phyloP scores from a whole-genome alignment of 92 coral and sea anemone species.

The Phenganax stokvisi region DNA sequence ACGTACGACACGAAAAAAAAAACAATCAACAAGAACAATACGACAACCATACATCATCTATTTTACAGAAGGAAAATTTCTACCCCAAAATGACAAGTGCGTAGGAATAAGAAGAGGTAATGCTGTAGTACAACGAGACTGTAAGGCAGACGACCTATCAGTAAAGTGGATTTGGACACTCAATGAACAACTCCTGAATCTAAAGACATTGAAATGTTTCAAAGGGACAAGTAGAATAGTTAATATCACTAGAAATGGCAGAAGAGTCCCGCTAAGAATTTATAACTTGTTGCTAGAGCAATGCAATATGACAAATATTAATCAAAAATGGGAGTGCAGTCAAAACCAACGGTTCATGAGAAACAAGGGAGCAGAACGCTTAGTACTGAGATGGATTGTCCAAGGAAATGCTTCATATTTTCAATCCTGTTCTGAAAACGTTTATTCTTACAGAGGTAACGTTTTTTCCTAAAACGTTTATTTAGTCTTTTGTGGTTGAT shows the following conservation, averaged over 20 bases:
- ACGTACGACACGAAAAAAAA: background rate
- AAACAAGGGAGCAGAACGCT: background rate
- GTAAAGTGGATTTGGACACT: constrained; percentile 3
- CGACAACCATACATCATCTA: background rate
- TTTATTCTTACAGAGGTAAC: constrained; percentile 13
- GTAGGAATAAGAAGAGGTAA: background rate
- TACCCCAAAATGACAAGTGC: background rate
- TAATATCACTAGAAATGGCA: background rate
- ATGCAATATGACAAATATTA: background rate
- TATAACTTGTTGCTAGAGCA: background rate
- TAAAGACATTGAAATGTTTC: constrained; percentile 18
- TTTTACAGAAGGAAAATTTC: constrained; percentile 15
- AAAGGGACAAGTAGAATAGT: background rate
- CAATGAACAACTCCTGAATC: background rate
- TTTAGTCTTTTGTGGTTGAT: background rate
- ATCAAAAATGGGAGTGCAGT: constrained; percentile 6
- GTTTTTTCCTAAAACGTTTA: background rate
- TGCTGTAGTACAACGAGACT: background rate
- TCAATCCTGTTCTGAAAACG: background rate
- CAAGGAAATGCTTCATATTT: background rate
- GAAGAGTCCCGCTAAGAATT: background rate
- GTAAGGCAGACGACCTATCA: background rate
- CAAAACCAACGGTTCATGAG: background rate
- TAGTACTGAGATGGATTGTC: background rate
- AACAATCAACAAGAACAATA: background rate